These are phyloP conservation scores for Boloria euphrosyne DNA, from an alignment of 2,888 invertebrate species.

Conservation along the genomic window DNA sequence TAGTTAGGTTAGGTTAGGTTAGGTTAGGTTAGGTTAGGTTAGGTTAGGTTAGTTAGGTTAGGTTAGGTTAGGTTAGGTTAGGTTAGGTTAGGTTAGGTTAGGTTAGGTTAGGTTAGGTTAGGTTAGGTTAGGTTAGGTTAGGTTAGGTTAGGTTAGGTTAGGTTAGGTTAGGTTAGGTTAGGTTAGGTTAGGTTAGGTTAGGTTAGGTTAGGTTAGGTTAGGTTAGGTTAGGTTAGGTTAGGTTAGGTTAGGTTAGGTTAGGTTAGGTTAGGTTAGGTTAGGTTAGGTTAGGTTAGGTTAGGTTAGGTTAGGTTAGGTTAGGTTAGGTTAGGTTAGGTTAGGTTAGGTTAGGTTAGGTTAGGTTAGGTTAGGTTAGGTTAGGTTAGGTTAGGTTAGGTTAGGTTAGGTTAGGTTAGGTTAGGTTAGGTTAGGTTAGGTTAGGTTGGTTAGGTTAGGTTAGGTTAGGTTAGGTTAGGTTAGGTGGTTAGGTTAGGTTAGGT, in stretches of 20 bases:
- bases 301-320: slow-evolving; percentile 44
- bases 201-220: slow-evolving; percentile 6
- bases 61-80: slow-evolving; percentile 23
- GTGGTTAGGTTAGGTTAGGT: slow-evolving; percentile 41
- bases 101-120: slow-evolving; percentile 6
- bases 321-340: slow-evolving; percentile 44
- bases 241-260: slow-evolving; percentile 43
- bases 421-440: slow-evolving; percentile 38
- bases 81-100: slow-evolving; percentile 6
- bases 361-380: slow-evolving; percentile 43
- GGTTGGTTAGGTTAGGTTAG: slow-evolving; percentile 39
- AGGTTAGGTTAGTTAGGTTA: slow-evolving; percentile 27
- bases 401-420: slow-evolving; percentile 40
- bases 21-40: slow-evolving; percentile 38
- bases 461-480: slow-evolving; percentile 41
- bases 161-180: slow-evolving; percentile 6
- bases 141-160: slow-evolving; percentile 6
- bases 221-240: slow-evolving; percentile 6
- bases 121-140: slow-evolving; percentile 6
- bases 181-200: slow-evolving; percentile 6
- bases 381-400: slow-evolving; percentile 41
- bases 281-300: slow-evolving; percentile 45
- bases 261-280: slow-evolving; percentile 44
- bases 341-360: slow-evolving; percentile 42
- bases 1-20: slow-evolving; percentile 38